These are phyloP conservation scores for Dipodomys ordii DNA, from an alignment of 2,113 vertebrate genomes.

Conservation along the genomic window DNA sequence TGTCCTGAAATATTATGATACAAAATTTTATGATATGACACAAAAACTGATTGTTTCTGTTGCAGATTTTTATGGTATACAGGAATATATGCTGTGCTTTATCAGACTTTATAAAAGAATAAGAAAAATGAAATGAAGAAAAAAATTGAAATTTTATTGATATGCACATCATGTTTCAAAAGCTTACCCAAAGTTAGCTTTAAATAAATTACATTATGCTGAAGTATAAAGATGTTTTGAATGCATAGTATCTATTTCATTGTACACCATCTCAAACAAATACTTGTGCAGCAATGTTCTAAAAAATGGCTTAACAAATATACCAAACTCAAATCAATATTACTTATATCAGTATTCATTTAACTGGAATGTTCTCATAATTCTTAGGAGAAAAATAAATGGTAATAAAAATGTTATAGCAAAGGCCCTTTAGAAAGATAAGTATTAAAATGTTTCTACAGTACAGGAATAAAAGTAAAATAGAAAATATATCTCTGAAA, in stretches of 20 bases:
- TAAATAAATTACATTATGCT: background rate
- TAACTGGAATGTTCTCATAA: background rate
- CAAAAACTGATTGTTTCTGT: background rate
- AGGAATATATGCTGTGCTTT: background rate
- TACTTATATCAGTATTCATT: conserved; percentile 13
- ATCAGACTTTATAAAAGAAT: conserved; percentile 17
- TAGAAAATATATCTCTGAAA: background rate
- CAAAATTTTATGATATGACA: background rate
- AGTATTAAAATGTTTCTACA: background rate
- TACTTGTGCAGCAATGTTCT: background rate
- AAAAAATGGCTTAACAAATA: conserved; percentile 38
- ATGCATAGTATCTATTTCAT: background rate
- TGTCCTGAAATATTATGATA: conserved; percentile 31
- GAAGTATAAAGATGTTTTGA: background rate
- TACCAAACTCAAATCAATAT: conserved; percentile 11
- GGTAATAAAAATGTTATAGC: conserved; percentile 21
- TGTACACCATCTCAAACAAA: conserved; percentile 27
- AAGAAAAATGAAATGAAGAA: background rate
- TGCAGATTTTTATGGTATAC: background rate
- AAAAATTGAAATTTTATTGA: conserved; percentile 27
- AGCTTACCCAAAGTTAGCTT: conserved; percentile 27
- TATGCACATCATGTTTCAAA: conserved; percentile 46
- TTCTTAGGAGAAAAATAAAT: conserved; percentile 48
- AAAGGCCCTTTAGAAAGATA: background rate
- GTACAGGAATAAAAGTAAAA: background rate